Percentiles rank a stretch among this genome's conserved stretches.
Evolutionary conservation across 2,113 vertebrate species (phyloP).

Genomic region (Petrocephalus zakoni): DNA sequence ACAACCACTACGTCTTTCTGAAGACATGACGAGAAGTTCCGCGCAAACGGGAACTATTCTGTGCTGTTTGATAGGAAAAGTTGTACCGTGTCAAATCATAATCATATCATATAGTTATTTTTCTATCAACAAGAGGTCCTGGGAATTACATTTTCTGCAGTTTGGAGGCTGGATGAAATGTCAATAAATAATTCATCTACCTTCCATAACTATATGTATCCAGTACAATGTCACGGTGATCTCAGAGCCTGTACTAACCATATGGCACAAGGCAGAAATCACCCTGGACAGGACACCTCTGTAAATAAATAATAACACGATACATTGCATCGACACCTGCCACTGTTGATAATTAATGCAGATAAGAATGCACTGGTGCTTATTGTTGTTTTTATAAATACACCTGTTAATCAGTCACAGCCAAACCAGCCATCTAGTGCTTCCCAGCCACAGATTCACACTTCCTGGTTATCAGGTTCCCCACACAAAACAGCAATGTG

Average conservation of each 20-base stretch:
- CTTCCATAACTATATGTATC: not conserved
- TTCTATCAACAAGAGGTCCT: not conserved
- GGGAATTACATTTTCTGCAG: not conserved
- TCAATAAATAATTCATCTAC: not conserved
- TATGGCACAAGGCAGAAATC: not conserved
- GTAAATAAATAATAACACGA: not conserved
- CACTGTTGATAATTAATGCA: not conserved
- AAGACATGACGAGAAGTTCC: not conserved
- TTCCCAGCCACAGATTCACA: not conserved
- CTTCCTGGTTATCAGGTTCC: slow-evolving; percentile 15
- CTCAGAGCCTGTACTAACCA: not conserved
- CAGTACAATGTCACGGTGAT: not conserved
- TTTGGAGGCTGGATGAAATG: not conserved
- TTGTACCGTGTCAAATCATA: not conserved
- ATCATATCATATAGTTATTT: not conserved
- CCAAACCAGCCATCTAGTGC: not conserved
- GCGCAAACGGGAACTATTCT: not conserved
- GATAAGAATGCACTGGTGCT: not conserved
- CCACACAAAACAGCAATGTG: not conserved
- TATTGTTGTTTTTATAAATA: not conserved
- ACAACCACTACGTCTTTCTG: not conserved
- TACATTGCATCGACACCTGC: not conserved
- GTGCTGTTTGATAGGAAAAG: not conserved
- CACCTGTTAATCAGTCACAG: not conserved
- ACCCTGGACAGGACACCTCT: not conserved